Conservation (phyloP, 2,888 invertebrate species). For the Pachliopta kotzebuea region DNA sequence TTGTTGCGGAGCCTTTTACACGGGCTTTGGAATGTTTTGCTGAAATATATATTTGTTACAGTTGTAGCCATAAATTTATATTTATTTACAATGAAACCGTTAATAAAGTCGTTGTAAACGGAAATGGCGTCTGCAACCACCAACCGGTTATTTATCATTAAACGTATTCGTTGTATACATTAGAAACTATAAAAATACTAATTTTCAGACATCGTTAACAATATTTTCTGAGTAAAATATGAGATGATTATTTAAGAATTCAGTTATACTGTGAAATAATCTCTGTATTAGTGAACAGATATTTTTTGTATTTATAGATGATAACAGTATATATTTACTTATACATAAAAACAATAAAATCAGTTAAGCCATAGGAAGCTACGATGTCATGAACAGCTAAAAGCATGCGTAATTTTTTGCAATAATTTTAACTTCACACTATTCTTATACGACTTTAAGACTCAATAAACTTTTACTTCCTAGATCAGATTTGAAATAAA, state of each 20-base stretch:
- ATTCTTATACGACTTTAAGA: neutral
- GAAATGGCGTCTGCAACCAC: neutral
- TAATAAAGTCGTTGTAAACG: neutral
- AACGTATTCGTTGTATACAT: neutral
- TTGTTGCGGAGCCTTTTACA: constrained; percentile 19
- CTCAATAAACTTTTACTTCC: no score
- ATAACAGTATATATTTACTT: neutral
- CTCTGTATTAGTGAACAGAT: neutral
- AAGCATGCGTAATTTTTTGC: neutral
- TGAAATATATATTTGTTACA: constrained; percentile 2
- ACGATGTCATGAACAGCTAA: neutral
- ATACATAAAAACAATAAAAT: neutral
- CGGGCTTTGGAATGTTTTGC: constrained; percentile 5
- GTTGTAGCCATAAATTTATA: constrained; percentile 2
- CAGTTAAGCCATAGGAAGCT: neutral
- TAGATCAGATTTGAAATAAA: no score
- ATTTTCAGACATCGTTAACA: neutral
- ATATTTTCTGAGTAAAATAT: no score
- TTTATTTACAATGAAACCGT: neutral
- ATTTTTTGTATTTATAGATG: neutral
- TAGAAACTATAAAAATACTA: neutral
- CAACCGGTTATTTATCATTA: neutral
- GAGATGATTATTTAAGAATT: no score
- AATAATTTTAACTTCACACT: neutral
- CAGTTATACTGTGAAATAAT: neutral